Percentiles rank a stretch among this genome's conserved stretches.
phyloP scores from a whole-genome alignment of 2,113 vertebrate genomes.

The Lates calcarifer region DNA sequence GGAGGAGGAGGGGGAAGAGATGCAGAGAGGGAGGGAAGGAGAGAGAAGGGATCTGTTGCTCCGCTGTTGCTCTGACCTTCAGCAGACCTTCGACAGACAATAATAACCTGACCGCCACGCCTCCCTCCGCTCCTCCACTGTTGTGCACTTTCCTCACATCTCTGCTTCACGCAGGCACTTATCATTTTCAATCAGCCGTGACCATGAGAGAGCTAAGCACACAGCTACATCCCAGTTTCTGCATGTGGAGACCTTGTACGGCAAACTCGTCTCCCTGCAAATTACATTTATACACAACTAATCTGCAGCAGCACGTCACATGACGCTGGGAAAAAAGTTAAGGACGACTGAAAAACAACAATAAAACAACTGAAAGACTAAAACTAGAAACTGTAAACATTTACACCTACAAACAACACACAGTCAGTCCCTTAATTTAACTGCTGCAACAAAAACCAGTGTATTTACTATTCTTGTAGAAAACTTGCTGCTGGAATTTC shows the following conservation, averaged over 20 bases:
- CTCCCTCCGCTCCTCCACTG: slow-evolving; percentile 31
- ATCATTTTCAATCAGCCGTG: slow-evolving; percentile 35
- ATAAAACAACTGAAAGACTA: too few species aligned
- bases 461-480: too few species aligned
- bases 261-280: neutral
- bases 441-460: too few species aligned
- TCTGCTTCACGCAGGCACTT: slow-evolving; percentile 10
- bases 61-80: slow-evolving; percentile 68
- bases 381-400: too few species aligned
- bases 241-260: neutral
- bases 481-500: too few species aligned
- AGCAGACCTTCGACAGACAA: slow-evolving; percentile 72
- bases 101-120: slow-evolving; percentile 57
- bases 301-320: neutral
- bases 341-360: too few species aligned
- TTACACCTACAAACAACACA: too few species aligned
- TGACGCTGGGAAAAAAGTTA: neutral
- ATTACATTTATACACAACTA: neutral
- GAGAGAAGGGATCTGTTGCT: slow-evolving; percentile 58
- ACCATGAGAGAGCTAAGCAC: slow-evolving; percentile 20
- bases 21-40: neutral
- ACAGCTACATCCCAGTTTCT: slow-evolving; percentile 7
- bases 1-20: slow-evolving; percentile 28
- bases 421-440: too few species aligned
- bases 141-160: slow-evolving; percentile 14